Evolutionary conservation across 2,888 invertebrate genomes (phyloP).

Genomic region (Synanthedon tipuliformis): DNA sequence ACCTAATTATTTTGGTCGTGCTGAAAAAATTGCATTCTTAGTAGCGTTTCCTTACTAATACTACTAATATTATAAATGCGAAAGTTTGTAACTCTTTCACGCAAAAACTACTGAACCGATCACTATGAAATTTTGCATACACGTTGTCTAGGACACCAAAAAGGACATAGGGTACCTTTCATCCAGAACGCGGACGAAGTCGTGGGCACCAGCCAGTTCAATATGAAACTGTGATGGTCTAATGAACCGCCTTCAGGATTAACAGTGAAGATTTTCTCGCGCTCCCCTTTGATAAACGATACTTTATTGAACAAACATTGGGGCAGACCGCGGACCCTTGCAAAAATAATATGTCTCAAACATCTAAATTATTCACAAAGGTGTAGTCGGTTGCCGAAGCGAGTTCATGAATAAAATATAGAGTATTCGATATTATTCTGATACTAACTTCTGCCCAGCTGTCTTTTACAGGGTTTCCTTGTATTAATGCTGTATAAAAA

Average conservation of each 20-base stretch:
- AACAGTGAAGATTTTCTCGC: constrained; percentile 14
- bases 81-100: too few relatives aligned
- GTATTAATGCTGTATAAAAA: too few relatives aligned
- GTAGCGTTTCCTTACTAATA: too few relatives aligned
- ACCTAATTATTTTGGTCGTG: too few relatives aligned
- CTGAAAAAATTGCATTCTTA: too few relatives aligned
- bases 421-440: constrained; percentile 52
- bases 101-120: too few relatives aligned
- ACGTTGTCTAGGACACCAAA: too few relatives aligned
- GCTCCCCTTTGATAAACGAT: constrained; percentile 32
- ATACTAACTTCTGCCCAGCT: constrained; percentile 25
- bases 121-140: too few relatives aligned
- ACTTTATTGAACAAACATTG: constrained; percentile 49
- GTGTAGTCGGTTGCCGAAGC: constrained; percentile 43
- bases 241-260: constrained; percentile 15
- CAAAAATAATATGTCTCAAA: constrained; percentile 59
- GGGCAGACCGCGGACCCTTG: constrained; percentile 36
- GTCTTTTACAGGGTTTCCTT: not conserved
- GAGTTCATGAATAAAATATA: constrained; percentile 58
- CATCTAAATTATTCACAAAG: constrained; percentile 62
- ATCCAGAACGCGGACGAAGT: too few relatives aligned
- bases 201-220: too few relatives aligned
- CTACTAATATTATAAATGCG: too few relatives aligned
- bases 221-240: not conserved
- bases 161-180: too few relatives aligned